Evolutionary conservation across 1,140 invertebrate genomes (phyloP).

Genomic region (Venustaconcha ellipsiformis): DNA sequence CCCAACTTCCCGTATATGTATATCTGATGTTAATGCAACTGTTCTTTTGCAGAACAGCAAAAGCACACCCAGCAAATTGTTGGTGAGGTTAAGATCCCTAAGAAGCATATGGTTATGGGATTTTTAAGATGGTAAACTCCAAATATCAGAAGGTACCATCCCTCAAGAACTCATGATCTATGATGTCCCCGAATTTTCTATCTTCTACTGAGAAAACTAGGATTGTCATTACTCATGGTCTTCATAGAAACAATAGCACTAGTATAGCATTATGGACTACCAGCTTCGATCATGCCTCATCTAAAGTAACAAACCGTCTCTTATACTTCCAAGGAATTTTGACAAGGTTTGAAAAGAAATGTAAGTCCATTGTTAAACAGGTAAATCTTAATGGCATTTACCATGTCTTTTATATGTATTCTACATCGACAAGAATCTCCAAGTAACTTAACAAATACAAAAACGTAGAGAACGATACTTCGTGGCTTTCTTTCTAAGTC

Average conservation of each 20-base stretch:
- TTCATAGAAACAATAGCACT: conserved; percentile 10
- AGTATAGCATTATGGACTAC: neutral
- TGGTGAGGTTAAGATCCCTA: conserved; percentile 64
- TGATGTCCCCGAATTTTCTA: conserved; percentile 30
- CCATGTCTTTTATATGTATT: no score
- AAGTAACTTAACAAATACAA: no score
- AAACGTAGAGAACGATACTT: no score
- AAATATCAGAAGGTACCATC: conserved; percentile 38
- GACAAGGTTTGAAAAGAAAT: no score
- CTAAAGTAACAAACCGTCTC: no score
- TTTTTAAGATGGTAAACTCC: conserved; percentile 38
- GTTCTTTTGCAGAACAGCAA: conserved; percentile 33
- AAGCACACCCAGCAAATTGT: conserved; percentile 32
- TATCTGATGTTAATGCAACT: conserved; percentile 29
- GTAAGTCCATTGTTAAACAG: no score
- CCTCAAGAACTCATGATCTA: conserved; percentile 12
- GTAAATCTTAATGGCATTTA: no score
- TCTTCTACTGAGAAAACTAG: conserved; percentile 29
- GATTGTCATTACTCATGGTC: conserved; percentile 30
- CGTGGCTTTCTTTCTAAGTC: neutral
- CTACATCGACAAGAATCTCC: no score
- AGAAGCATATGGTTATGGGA: conserved; percentile 33
- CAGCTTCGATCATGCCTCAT: no score
- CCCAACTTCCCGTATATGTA: neutral
- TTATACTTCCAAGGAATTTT: no score